phyloP scores from a whole-genome alignment of 2,888 invertebrate species.

The Eupithecia dodoneata region DNA sequence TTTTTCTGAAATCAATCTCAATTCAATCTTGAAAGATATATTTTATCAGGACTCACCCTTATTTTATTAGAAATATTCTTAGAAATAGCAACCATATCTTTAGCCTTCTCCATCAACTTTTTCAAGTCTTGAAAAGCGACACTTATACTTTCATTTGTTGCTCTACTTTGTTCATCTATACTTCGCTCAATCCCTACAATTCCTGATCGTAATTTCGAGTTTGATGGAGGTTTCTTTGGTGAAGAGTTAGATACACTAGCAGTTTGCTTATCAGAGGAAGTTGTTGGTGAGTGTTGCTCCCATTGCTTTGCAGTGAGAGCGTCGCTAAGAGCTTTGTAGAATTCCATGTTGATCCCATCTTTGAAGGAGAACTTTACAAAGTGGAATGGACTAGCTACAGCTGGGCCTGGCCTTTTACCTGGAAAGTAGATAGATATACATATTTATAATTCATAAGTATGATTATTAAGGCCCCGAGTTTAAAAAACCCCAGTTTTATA shows the following conservation, averaged over 20 bases:
- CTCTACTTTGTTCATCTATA: constrained; percentile 94
- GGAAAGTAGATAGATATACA: constrained; percentile 38
- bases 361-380: constrained; percentile 94
- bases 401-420: constrained; percentile 90
- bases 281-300: constrained; percentile 76
- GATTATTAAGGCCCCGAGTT: not conserved
- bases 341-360: constrained; percentile 89
- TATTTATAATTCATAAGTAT: not conserved
- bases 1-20: not conserved
- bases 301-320: constrained; percentile 86
- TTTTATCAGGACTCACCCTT: constrained; percentile 76
- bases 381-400: constrained; percentile 87
- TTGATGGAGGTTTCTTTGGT: constrained; percentile 63
- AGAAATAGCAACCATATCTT: constrained; percentile 97
- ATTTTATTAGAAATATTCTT: constrained; percentile 97
- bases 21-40: not conserved
- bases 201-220: constrained; percentile 91
- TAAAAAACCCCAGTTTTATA: too few relatives aligned
- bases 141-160: constrained; percentile 95
- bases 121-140: constrained; percentile 97
- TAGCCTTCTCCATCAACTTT: constrained; percentile 97
- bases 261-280: constrained; percentile 44
- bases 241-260: constrained; percentile 52
- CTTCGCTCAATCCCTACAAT: constrained; percentile 98
- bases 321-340: constrained; percentile 86